Evolutionary conservation across 1,140 invertebrate species (phyloP).

Genomic region (Belonocnema kinseyi): DNA sequence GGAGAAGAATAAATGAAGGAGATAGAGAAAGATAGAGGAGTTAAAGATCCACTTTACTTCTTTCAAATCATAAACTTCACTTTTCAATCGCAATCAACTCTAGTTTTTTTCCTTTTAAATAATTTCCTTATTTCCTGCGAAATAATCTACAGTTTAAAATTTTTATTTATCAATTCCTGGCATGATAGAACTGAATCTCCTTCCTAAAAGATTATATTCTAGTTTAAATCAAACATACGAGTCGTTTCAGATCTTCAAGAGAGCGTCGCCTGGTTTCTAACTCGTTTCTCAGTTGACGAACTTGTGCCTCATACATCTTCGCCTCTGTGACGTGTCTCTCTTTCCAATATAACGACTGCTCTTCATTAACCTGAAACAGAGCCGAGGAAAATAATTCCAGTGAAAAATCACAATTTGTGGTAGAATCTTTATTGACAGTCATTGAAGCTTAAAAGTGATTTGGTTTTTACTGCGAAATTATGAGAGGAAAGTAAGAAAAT

Average conservation of each 20-base stretch:
- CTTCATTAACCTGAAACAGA: conserved; percentile 56
- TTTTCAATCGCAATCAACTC: no score
- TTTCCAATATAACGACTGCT: conserved; percentile 60
- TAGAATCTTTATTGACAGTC: not conserved
- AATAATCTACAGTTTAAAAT: not conserved
- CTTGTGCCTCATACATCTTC: conserved; percentile 61
- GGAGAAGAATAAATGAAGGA: no score
- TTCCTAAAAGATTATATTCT: conserved; percentile 18
- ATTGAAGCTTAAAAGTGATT: not conserved
- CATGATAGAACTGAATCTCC: conserved; percentile 1
- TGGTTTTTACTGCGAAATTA: not conserved
- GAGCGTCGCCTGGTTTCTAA: conserved; percentile 59
- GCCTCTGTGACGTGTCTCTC: conserved; percentile 59
- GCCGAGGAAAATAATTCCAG: no score
- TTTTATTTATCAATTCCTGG: not conserved
- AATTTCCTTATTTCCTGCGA: no score
- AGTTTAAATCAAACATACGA: conserved; percentile 55
- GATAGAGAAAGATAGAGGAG: no score
- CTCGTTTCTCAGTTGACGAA: conserved; percentile 60
- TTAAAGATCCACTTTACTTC: no score
- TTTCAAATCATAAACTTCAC: no score
- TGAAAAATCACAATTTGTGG: not conserved
- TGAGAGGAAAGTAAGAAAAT: no score
- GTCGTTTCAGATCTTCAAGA: conserved; percentile 59
- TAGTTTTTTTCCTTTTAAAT: no score